Evolutionary conservation across 2,888 invertebrate species (phyloP).

Genomic region (Cephalotes varians): DNA sequence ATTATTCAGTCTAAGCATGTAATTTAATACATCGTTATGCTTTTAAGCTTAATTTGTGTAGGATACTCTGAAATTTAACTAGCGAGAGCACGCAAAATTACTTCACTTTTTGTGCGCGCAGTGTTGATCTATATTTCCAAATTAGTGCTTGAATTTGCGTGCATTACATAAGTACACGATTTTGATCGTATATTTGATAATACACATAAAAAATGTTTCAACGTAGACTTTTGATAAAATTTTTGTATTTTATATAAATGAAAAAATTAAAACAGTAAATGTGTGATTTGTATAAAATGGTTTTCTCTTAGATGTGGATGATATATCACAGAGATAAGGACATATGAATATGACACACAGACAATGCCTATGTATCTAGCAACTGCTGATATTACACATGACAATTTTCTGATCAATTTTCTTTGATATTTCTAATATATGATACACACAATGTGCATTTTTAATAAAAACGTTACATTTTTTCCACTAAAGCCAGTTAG

Average conservation of each 20-base stretch:
- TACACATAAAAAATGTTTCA: constrained; percentile 18
- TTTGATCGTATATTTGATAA: constrained; percentile 17
- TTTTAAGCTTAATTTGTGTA: not conserved
- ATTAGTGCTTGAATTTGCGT: constrained; percentile 32
- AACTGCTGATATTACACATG: constrained; percentile 20
- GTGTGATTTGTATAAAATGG: constrained; percentile 5
- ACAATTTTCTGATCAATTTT: not conserved
- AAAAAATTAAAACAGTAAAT: not conserved
- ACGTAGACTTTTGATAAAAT: not conserved
- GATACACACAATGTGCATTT: constrained; percentile 40
- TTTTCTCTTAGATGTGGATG: not conserved
- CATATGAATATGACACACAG: not conserved
- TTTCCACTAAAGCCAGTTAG: constrained; percentile 44
- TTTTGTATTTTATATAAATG: not conserved
- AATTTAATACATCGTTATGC: not conserved
- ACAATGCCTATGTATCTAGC: constrained; percentile 30
- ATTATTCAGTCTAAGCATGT: not conserved
- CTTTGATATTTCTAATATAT: constrained; percentile 14
- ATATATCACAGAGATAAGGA: constrained; percentile 26
- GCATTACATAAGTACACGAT: constrained; percentile 21
- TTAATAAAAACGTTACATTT: constrained; percentile 39
- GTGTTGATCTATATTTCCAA: constrained; percentile 21
- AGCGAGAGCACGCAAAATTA: constrained; percentile 28
- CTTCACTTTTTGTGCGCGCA: constrained; percentile 18
- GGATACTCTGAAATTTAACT: constrained; percentile 39